Evolutionary conservation across 1,140 invertebrate genomes (phyloP).

Genomic region (Aphidius gifuensis): DNA sequence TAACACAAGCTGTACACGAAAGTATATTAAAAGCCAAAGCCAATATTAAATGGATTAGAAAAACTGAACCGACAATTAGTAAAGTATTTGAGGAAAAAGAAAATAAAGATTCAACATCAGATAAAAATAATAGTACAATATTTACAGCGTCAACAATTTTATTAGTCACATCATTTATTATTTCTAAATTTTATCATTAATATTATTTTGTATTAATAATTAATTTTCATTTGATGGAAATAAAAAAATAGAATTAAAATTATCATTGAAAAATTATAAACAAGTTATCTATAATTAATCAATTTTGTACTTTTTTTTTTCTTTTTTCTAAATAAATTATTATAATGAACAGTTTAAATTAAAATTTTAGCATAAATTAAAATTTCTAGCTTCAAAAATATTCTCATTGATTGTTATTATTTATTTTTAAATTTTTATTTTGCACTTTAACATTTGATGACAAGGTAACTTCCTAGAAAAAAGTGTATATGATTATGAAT

Average conservation of each 20-base stretch:
- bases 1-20: neutral
- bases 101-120: too few species aligned
- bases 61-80: neutral
- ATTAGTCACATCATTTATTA: neutral
- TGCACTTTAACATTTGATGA: too few species aligned
- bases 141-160: neutral
- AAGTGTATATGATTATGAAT: too few species aligned
- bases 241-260: neutral
- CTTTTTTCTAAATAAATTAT: too few species aligned
- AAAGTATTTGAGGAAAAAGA: neutral
- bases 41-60: neutral
- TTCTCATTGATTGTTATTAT: too few species aligned
- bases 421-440: too few species aligned
- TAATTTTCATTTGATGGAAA: neutral
- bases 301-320: too few species aligned
- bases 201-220: neutral
- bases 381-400: too few species aligned
- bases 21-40: neutral
- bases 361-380: too few species aligned
- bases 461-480: too few species aligned
- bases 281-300: too few species aligned
- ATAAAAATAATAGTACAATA: neutral
- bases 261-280: neutral
- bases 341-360: too few species aligned
- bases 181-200: slow-evolving; percentile 3